Evolutionary conservation across 1,140 invertebrate species (phyloP).

Genomic region (Aphidius ervi): DNA sequence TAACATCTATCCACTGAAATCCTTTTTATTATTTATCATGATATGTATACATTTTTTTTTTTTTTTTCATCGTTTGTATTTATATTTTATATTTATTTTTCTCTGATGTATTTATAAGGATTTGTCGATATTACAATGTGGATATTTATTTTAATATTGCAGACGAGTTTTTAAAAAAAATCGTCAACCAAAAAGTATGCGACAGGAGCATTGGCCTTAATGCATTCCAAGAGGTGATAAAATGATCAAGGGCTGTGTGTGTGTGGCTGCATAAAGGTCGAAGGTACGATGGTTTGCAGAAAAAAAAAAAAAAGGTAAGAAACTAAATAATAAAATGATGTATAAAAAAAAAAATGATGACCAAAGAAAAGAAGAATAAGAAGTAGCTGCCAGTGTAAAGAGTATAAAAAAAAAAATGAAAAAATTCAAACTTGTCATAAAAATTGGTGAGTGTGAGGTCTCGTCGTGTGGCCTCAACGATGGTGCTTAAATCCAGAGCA

Average conservation of each 20-base stretch:
- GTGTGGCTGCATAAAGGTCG: not conserved
- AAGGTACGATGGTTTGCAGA: constrained; percentile 2
- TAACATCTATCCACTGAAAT: too few relatives aligned
- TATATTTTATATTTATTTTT: too few relatives aligned
- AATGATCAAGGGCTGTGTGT: constrained; percentile 19
- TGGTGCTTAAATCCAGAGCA: constrained; percentile 43
- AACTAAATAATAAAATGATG: not conserved
- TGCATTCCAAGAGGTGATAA: constrained; percentile 21
- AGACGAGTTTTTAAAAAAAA: not conserved
- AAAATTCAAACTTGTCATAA: constrained; percentile 29
- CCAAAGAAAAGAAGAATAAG: constrained; percentile 1
- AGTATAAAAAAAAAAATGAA: not conserved
- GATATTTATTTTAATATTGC: not conserved
- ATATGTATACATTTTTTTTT: too few relatives aligned
- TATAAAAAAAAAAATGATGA: constrained; percentile 8
- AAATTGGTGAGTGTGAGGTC: constrained; percentile 34
- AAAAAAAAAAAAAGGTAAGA: not conserved
- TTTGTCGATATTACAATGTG: not conserved
- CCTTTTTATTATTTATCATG: too few relatives aligned
- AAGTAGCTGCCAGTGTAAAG: not conserved
- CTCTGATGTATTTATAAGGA: too few relatives aligned
- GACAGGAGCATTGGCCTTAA: not conserved
- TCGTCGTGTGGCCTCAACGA: constrained; percentile 31
- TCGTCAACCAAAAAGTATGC: constrained; percentile 7
- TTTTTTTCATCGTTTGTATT: too few relatives aligned